Evolutionary conservation across 2,888 invertebrate genomes (phyloP), one percentile per base, ranked within the genome.

Genomic region (Hesperia comma): DNA sequence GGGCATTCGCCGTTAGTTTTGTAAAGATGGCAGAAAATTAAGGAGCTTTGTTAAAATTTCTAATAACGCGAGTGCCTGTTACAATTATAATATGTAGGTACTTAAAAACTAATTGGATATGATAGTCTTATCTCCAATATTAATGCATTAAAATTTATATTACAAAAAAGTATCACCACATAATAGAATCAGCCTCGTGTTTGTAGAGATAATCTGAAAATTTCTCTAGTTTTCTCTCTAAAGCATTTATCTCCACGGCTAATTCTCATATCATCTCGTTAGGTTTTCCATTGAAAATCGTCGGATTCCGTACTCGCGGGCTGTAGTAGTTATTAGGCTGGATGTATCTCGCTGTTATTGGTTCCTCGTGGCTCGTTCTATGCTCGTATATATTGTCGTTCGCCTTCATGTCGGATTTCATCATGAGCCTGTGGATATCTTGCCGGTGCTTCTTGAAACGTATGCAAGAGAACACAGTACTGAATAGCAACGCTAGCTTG

Each of bases 391-490:
- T 83, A 67, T 92, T 90, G 64, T 91, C 89, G 67, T 86, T 88
- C 6, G 79, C 82, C 64, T 84, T 88, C 68, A 85, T 87, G 63
- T 90, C 88, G 51, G 86, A 82, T 70, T 87, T 88, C 75, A 89
- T 84, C 6, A 87, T 84, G 68, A 90, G 87, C 1, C 87, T 81
- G 71, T 84, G 85, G 26, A 91, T 79, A 70, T 93, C 88, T 74
- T 93, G 93, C 56, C 92, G 88, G 26, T 90, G 88, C 73, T 88
- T 93, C 70, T 93, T 93, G 0, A 95, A 87, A 69, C 94, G 94
- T 14, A 96, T 95, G 77, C 96, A 96, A 1, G 95, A 95, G 64
- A 96, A 89, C 15, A 96, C 93, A 0, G 96, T 95, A 79, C 95
- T 95, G 6, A 96, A 85, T 6, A 97, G 88, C 0, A 96, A 95